Base-by-base conservation (phyloP, 2,113 vertebrate genomes). In the Solenodon paradoxus region DNA sequence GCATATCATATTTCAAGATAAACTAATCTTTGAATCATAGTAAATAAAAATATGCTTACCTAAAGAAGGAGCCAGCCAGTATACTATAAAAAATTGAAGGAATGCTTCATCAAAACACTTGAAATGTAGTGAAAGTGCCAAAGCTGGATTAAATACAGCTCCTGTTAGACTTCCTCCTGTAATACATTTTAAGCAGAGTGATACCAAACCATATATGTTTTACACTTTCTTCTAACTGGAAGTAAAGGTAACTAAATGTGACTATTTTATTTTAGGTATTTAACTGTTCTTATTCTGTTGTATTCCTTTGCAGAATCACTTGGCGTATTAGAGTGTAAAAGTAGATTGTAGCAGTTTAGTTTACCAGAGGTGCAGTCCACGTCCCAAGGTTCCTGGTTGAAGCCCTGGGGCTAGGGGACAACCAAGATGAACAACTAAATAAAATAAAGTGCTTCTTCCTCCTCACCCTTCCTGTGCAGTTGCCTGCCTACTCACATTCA, bases 61-160 rank as follows among this genome's bases (percentile, higher is more conserved):
- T 89, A 99, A 92, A 84, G 98, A 95, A 0, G 99, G 99, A 93
- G 99, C 99, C 82, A 99, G 86, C 98, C 99, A 99, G 88, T 99
- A 99, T 2, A 99, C 99, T 28, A 98, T 87, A 8, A 98, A 96
- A 92, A 99, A 99, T 72, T 98, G 98, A 72, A 96, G 64, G 93
- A 99, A 99, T 5, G 98, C 98, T 92, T 98, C 98, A n/a, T 98
- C 98, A 92, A 98, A 99, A 97, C 99, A 99, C 88, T 95, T 85
- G 95, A 99, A 98, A 93, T 99, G 99, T 10, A 99, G 98, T 53
- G 99, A 99, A 97, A 99, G 99, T 69, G 99, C 99, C 98, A 99
- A 11, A 0, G 99, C 99, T 6, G 99, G 99, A 95, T 99, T 99
- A 94, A 99, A 99, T 95, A 99, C 98, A 0, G 99, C 99, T 96